A percentile compares a stretch with the other conserved stretches of the same genome.
These are phyloP conservation scores for Rhaphigaster nebulosa DNA, from an alignment of 2,888 invertebrate species.

Conservation along the genomic window DNA sequence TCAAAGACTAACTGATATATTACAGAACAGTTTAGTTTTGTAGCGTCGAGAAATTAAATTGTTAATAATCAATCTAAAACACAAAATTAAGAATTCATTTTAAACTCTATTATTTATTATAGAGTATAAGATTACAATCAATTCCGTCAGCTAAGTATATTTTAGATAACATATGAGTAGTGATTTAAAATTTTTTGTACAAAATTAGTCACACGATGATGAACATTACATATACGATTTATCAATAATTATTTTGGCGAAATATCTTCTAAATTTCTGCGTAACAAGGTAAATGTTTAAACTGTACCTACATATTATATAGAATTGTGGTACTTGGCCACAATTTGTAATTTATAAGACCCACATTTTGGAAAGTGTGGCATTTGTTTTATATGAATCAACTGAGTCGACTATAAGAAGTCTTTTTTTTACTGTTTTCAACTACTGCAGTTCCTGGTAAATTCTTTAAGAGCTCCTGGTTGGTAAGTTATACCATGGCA, in stretches of 20 bases:
- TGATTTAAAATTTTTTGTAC: background rate
- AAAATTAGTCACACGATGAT: slow-evolving; percentile 3
- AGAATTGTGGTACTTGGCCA: background rate
- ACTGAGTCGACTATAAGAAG: background rate
- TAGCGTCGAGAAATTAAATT: too few relatives aligned
- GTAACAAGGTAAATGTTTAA: background rate
- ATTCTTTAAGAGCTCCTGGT: background rate
- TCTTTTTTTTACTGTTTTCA: background rate
- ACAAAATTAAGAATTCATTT: too few relatives aligned
- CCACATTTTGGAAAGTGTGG: background rate
- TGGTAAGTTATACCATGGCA: background rate
- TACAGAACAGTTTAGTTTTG: too few relatives aligned
- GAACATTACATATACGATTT: slow-evolving; percentile 5
- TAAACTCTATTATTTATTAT: background rate
- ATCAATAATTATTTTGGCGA: background rate
- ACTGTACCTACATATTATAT: background rate
- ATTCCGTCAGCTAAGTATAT: background rate
- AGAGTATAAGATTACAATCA: background rate
- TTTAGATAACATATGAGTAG: slow-evolving; percentile 3
- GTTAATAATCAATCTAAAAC: too few relatives aligned
- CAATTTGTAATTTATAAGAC: background rate
- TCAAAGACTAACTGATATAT: background rate
- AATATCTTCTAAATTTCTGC: background rate
- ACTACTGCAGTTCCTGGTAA: background rate
- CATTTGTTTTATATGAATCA: background rate